Percentiles rank a stretch among this genome's conserved stretches.
Evolutionary conservation across 2,888 invertebrate genomes (phyloP).

Genomic region (Subacronicta megacephala): DNA sequence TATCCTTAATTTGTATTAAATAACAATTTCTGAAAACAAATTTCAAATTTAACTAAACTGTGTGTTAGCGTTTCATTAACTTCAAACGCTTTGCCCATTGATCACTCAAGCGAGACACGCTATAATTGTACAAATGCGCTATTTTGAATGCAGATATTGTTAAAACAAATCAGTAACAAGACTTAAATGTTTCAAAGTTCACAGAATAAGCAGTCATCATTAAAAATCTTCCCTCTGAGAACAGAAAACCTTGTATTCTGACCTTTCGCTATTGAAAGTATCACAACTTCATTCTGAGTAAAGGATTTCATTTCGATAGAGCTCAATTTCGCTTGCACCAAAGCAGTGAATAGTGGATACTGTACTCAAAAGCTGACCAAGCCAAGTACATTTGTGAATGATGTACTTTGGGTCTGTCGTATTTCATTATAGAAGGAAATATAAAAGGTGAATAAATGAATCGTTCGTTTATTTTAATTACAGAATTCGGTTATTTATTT

Average conservation of each 20-base stretch:
- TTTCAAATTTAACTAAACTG: too few relatives aligned
- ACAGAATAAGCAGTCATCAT: not conserved
- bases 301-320: slow-evolving; percentile 6
- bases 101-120: slow-evolving; percentile 21
- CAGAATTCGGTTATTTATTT: too few relatives aligned
- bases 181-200: not conserved
- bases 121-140: slow-evolving; percentile 2
- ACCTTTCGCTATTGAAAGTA: slow-evolving; percentile 1
- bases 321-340: slow-evolving; percentile 2
- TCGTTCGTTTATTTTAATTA: too few relatives aligned
- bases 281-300: not conserved
- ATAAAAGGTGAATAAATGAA: too few relatives aligned
- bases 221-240: not conserved
- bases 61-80: slow-evolving; percentile 9
- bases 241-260: not conserved
- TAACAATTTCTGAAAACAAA: too few relatives aligned
- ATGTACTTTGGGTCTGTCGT: too few relatives aligned
- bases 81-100: slow-evolving; percentile 15
- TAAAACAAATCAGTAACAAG: not conserved
- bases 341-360: not conserved
- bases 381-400: too few relatives aligned
- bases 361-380: slow-evolving; percentile 8
- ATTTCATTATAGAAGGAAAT: too few relatives aligned
- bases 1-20: too few relatives aligned
- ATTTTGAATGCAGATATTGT: not conserved